Evolutionary conservation across 2,888 invertebrate genomes (phyloP).

Genomic region (Epinotia ramella): DNA sequence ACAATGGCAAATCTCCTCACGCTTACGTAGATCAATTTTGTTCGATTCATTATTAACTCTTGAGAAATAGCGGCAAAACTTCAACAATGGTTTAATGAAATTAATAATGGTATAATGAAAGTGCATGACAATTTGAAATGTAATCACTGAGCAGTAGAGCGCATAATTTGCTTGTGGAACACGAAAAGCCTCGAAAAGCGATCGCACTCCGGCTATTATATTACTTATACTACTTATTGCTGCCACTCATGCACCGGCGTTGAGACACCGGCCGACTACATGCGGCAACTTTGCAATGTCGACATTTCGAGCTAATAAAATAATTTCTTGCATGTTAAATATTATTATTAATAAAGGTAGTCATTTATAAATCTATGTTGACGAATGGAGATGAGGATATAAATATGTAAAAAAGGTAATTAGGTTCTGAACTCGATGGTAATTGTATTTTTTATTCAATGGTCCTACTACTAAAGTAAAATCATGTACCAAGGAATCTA

Average conservation of each 20-base stretch:
- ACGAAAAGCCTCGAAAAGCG: slow-evolving; percentile 9
- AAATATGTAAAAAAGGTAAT: no score
- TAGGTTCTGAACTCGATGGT: no score
- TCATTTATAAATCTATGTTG: no score
- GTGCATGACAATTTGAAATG: slow-evolving; percentile 35
- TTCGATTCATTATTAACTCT: slow-evolving; percentile 54
- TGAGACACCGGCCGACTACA: slow-evolving; percentile 20
- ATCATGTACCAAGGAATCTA: no score
- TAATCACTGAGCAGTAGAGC: slow-evolving; percentile 40
- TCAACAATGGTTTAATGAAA: slow-evolving; percentile 44
- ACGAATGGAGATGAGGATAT: no score
- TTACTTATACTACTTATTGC: slow-evolving; percentile 13
- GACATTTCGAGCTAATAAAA: neutral
- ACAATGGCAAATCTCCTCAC: slow-evolving; percentile 29
- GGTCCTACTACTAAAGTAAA: no score
- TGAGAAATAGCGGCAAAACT: slow-evolving; percentile 49
- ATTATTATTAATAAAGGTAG: no score
- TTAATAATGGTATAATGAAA: slow-evolving; percentile 22
- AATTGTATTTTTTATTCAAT: no score
- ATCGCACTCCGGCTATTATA: neutral
- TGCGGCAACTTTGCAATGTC: neutral
- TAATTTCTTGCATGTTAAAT: no score
- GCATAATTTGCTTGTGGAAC: slow-evolving; percentile 36
- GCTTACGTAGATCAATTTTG: slow-evolving; percentile 52
- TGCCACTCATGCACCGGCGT: slow-evolving; percentile 14